These are phyloP conservation scores for Ciconia maguari DNA, from an alignment of 2,113 vertebrate genomes.

Conservation along the genomic window DNA sequence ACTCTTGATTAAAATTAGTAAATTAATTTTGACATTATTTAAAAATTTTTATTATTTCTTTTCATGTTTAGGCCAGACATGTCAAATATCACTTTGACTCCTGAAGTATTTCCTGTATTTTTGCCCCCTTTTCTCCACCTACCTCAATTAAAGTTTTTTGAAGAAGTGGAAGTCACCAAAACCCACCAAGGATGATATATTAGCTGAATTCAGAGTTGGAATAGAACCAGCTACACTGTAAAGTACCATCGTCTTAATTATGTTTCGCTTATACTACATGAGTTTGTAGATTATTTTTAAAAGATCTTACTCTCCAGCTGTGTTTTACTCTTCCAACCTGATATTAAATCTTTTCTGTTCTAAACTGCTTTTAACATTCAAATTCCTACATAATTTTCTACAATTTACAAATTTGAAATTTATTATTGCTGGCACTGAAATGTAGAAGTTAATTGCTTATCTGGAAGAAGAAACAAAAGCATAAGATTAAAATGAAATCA, in stretches of 20 bases:
- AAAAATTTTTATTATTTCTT: not conserved
- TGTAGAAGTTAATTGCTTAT: conserved; percentile 14
- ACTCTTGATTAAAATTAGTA: not conserved
- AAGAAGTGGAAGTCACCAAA: not conserved
- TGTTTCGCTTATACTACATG: not conserved
- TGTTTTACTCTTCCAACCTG: conserved; percentile 30
- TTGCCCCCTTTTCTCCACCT: not conserved
- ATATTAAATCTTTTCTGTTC: conserved; percentile 52
- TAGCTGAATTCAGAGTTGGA: not conserved
- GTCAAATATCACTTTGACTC: not conserved
- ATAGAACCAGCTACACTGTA: not conserved
- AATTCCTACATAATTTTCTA: conserved; percentile 31
- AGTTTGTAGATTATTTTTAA: conserved; percentile 35
- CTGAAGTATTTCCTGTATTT: not conserved
- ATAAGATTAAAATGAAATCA: not conserved
- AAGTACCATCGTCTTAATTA: conserved; percentile 31
- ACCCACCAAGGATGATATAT: not conserved
- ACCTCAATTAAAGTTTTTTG: not conserved
- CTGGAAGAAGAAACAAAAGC: not conserved
- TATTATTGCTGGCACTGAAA: not conserved
- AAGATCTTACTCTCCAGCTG: conserved; percentile 25
- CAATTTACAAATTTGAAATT: conserved; percentile 47
- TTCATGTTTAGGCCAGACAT: not conserved
- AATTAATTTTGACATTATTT: not conserved
- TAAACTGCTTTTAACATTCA: conserved; percentile 50